Conservation (phyloP, 2,797 vertebrate genomes). For the Alcedo atthis region DNA sequence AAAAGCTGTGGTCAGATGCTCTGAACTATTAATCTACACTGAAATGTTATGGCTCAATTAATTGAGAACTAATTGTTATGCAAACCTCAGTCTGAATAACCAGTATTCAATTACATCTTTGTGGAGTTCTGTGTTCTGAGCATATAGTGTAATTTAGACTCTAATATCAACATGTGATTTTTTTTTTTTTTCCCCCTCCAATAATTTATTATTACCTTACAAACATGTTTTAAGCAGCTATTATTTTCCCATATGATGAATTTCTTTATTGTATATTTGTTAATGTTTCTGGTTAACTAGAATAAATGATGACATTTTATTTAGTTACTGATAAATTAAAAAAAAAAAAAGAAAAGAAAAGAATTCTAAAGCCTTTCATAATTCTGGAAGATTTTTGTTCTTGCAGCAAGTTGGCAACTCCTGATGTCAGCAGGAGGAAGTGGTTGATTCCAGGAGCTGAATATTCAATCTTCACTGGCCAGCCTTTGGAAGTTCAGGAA, state of each 20-base stretch:
- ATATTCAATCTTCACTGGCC: conserved; percentile 80
- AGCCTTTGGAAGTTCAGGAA: conserved; percentile 73
- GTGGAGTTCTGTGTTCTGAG: not conserved
- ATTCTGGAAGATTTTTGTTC: conserved; percentile 75
- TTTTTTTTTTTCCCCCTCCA: too few relatives aligned
- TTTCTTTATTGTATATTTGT: not conserved
- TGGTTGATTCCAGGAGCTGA: conserved; percentile 75
- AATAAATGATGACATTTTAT: not conserved
- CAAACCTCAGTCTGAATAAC: not conserved
- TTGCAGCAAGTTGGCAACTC: conserved; percentile 68
- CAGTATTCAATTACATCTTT: not conserved
- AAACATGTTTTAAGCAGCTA: not conserved
- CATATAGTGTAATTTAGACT: not conserved
- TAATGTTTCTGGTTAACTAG: not conserved
- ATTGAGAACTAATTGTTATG: not conserved
- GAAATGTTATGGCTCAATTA: not conserved
- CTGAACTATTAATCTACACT: not conserved
- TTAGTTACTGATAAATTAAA: not conserved
- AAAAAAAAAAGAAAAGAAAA: not conserved
- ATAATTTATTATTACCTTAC: not conserved
- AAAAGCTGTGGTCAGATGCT: conserved; percentile 4
- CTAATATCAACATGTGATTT: not conserved
- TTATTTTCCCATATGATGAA: not conserved
- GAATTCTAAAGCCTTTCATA: conserved; percentile 67
- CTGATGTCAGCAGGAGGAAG: conserved; percentile 80